Evolutionary conservation across 1,140 invertebrate genomes (phyloP), one percentile per base, ranked within the genome.

Genomic region (Magallana ariakensis): DNA sequence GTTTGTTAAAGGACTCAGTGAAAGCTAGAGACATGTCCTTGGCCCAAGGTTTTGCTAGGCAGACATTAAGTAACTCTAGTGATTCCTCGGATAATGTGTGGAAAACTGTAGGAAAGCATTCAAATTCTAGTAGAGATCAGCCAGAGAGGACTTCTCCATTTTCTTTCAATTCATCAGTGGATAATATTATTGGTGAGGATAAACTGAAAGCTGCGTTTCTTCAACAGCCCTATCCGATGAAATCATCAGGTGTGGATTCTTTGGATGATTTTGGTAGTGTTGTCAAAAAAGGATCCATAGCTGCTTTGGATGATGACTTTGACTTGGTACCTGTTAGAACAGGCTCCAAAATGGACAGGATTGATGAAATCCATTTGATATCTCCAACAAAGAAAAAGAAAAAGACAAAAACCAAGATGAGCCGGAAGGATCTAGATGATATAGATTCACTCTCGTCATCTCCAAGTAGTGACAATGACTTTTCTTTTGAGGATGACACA

Each of bases 1-100:
- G 90, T 83, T 66, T 91, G 7, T 75, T 91, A 56, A 87, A 89
- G 11, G 92, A 93, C 84, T 85, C 90, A n/a, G 85, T 85, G 8
- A 86, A 88, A 54, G 92, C 90, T 7, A 54, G 89, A 15, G 89
- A 89, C 75, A 85, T 91, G n/a, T 87, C 92, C 11, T n/a, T 82
- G 56, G 86, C 75, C 22, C 70, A 80, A 22, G 26, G 83, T n/a
- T 70, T 70, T 26, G 54, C 33, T 53, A 53, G 33, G 7, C 60
- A 75, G 82, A 60, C 55, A 53, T 84, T 84, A 84, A 57, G 19
- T 8, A n/a, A 8, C n/a, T 58, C 19, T 84, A 56, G 56, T 54
- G n/a, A 19, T 19, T 15, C 80, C 82, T 33, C 82, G 10, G 56
- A 84, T 55, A 87, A 87, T 87, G 57, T 60, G 33, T 87, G 86